Evolutionary conservation across 2,113 vertebrate species (phyloP).

Genomic region (Platichthys flesus): DNA sequence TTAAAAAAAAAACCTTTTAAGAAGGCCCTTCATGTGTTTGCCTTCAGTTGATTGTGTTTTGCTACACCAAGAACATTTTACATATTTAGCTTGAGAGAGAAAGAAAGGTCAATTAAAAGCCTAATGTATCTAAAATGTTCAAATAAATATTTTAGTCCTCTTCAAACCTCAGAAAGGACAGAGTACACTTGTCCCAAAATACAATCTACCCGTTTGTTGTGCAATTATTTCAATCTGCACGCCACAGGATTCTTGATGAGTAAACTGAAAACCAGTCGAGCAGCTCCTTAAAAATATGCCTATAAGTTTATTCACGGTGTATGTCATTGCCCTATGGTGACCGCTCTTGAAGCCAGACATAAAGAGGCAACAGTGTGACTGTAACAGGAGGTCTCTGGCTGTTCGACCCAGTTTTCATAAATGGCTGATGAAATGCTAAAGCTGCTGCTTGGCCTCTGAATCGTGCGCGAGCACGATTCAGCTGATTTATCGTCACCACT

Average conservation of each 20-base stretch:
- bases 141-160: background rate
- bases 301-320: no score
- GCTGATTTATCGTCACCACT: slow-evolving; percentile 18
- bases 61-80: no score
- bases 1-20: no score
- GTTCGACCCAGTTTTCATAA: slow-evolving; percentile 46
- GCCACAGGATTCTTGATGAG: no score
- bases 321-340: background rate
- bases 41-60: no score
- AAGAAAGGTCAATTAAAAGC: background rate
- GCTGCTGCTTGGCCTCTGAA: slow-evolving; percentile 13
- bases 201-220: no score
- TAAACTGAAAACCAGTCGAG: background rate
- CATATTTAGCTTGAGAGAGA: no score
- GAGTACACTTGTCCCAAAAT: no score
- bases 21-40: no score
- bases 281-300: no score
- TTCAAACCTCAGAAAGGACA: no score
- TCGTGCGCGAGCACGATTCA: slow-evolving; percentile 17
- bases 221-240: no score
- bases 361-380: background rate
- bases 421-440: slow-evolving; percentile 37
- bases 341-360: background rate
- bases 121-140: background rate
- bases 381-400: slow-evolving; percentile 2